phyloP scores from a whole-genome alignment of 2,888 invertebrate species.

The Galeopsomyia nigrocyanea region DNA sequence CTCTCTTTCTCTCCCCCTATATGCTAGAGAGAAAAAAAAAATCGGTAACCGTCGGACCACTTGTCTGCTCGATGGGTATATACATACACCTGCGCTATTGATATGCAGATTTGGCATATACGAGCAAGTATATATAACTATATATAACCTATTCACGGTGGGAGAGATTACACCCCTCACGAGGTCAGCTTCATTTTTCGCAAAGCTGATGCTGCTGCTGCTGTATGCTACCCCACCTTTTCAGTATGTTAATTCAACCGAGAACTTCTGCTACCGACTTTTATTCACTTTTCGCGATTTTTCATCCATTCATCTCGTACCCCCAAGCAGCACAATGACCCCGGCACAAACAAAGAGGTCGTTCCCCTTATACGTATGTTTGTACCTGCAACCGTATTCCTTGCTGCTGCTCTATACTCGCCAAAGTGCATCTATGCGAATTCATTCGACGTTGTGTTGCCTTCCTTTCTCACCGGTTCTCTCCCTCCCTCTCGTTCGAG shows the following conservation, averaged over 20 bases:
- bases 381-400: too few relatives aligned
- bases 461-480: not conserved
- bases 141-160: conserved; percentile 38
- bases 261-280: conserved; percentile 35
- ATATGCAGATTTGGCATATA: conserved; percentile 45
- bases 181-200: too few relatives aligned
- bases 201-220: too few relatives aligned
- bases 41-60: conserved; percentile 36
- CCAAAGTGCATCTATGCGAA: not conserved
- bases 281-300: conserved; percentile 47
- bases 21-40: conserved; percentile 47
- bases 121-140: too few relatives aligned
- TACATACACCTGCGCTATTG: conserved; percentile 64
- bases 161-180: conserved; percentile 42
- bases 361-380: conserved; percentile 5
- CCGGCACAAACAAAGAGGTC: conserved; percentile 23
- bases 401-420: not conserved
- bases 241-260: conserved; percentile 46
- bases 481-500: too few relatives aligned
- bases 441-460: not conserved
- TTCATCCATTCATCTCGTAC: conserved; percentile 19
- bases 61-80: conserved; percentile 60
- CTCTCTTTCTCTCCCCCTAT: conserved; percentile 57
- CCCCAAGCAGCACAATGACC: conserved; percentile 37
- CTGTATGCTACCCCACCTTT: not conserved